Evolutionary conservation across 2,113 vertebrate genomes (phyloP), one percentile per base, ranked within the genome.

Genomic region (Pavo muticus): DNA sequence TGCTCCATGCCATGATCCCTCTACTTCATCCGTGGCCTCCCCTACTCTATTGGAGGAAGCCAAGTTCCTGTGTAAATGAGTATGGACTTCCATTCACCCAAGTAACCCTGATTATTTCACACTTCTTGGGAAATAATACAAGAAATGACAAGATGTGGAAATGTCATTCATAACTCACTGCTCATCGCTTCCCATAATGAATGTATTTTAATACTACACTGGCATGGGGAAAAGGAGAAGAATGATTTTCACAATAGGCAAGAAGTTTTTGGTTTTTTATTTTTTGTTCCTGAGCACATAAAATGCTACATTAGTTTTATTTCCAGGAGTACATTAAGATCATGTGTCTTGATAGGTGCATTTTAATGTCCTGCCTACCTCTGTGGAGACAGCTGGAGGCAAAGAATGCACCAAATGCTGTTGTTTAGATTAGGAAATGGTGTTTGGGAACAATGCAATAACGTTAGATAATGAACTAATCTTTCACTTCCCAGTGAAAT

Each of bases 261-360:
- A 88, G 91, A 97, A 77, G 35, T 52, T 78, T 75, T 6, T 7
- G 3, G 11, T 14, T 35, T 21, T 20, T 21, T 59, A 9, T 35
- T n/a, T 35, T 59, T 59, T 64, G 44, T 65, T 32, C 39, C 25
- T 23, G 57, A 75, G 39, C 48, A 63, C 48, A 86, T 71, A 39
- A 95, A 97, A 90, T 77, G 89, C 56, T 86, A 76, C 83, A 87
- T 93, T 85, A 96, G 12, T 69, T 91, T 91, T 77, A 86, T 67
- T 80, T 32, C 61, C 54, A 88, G 15, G 35, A 84, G 50, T 84
- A 90, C 69, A 94, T 94, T 93, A 89, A 93, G 70, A 74, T 35
- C 14, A 78, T 52, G 40, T 42, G 5, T 29, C 72, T 91, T 59
- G 16, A 73, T 67, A 94, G 74, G 75, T 85, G 29, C 44, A 64